phyloP scores from a whole-genome alignment of 2,888 invertebrate genomes.

The Hartigia nigra region DNA sequence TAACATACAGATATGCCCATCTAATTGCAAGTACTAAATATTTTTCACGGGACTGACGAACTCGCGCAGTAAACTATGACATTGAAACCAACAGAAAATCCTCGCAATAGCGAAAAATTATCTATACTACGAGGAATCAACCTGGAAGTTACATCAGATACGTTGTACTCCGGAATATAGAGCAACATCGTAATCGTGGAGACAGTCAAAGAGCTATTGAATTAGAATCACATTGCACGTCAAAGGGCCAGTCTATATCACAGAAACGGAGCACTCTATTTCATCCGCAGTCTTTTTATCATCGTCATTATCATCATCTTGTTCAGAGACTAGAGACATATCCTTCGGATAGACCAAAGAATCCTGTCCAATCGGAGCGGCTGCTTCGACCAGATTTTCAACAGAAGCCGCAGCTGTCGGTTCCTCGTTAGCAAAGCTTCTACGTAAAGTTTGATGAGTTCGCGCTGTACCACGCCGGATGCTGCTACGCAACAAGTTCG shows the following conservation, averaged over 20 bases:
- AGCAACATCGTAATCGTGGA: not conserved
- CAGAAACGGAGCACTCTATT: constrained; percentile 60
- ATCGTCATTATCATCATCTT: constrained; percentile 39
- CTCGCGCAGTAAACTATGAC: not conserved
- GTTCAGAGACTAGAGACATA: constrained; percentile 53
- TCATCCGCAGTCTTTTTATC: constrained; percentile 62
- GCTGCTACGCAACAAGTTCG: constrained; percentile 70
- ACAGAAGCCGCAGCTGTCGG: constrained; percentile 43
- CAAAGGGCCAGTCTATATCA: constrained; percentile 59
- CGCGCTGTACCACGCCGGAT: constrained; percentile 67
- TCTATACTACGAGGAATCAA: not conserved
- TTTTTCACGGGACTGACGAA: not conserved
- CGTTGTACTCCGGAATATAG: not conserved
- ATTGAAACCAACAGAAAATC: not conserved
- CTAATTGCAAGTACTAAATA: not conserved
- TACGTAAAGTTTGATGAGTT: constrained; percentile 54
- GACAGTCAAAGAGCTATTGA: not conserved
- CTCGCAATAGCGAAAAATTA: not conserved
- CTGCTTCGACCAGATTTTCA: constrained; percentile 62
- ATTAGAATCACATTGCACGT: constrained; percentile 7
- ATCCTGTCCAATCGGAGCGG: constrained; percentile 62
- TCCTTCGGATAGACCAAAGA: constrained; percentile 51
- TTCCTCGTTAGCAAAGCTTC: constrained; percentile 35
- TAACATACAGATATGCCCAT: not conserved
- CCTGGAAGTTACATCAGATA: not conserved